Evolutionary conservation across 2,113 vertebrate genomes (phyloP), one percentile per base, ranked within the genome.

Genomic region (Philantomba maxwellii): DNA sequence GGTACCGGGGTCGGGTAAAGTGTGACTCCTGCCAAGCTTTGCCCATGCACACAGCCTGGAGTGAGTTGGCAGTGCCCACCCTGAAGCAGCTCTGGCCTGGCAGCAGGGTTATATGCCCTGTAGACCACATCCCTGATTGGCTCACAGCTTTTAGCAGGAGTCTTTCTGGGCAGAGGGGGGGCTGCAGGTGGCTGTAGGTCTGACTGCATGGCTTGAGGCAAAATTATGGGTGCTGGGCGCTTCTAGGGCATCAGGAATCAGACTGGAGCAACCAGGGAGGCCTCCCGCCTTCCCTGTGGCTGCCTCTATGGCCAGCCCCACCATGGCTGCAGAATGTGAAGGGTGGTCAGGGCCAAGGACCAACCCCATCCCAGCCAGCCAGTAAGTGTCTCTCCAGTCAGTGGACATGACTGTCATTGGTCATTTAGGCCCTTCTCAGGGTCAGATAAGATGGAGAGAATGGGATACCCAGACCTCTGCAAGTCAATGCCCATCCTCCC

Each of bases 171-270:
- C 26, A 75, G 62, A 55, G 33, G 15, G 30, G 21, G 5, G 5
- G 21, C 51, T 53, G 30, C 3, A 19, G 16, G 19, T 19, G 58
- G 49, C 75, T 8, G 1, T 9, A 53, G 45, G 17, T 78, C 21
- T 15, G 15, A 82, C 33, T 14, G 3, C 12, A 16, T 10, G n/a
- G 43, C 0, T 23, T 0, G 2, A 90, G 78, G 73, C 70, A 70
- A 39, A 84, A 66, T 85, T 77, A 64, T 28, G 13, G 49, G 77
- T 14, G 17, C n/a, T 51, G 60, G 13, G 14, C 0, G 0, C 36
- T 84, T 43, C n/a, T 25, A 17, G n/a, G 28, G 45, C 33, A 64
- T 47, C 49, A 11, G 23, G 43, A 58, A 45, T 30, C 77, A 62
- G 14, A 45, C 53, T 66, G 13, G 43, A 49, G 83, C 0, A 2